Conservation (phyloP, 2,113 vertebrate species). For the Cynoglossus semilaevis region DNA sequence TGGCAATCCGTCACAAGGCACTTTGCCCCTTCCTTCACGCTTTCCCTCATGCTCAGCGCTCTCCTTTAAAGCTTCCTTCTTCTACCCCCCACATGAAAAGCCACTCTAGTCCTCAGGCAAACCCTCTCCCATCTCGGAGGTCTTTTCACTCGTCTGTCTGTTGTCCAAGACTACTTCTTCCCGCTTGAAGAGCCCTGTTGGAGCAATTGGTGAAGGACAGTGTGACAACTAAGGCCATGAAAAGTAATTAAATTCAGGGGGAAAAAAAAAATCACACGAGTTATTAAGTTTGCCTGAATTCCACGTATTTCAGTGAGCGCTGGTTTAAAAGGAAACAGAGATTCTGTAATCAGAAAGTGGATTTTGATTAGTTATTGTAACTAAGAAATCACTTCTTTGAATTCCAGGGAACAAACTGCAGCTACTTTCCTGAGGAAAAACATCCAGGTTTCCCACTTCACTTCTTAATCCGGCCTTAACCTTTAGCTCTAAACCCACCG, state of each 20-base stretch:
- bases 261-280: constrained; percentile 19
- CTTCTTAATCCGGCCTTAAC: constrained; percentile 39
- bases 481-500: constrained; percentile 9
- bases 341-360: neutral
- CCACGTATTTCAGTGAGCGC: neutral
- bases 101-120: constrained; percentile 33
- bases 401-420: constrained; percentile 40
- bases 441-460: constrained; percentile 35
- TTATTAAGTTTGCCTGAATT: constrained; percentile 14
- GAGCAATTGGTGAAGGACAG: constrained; percentile 22
- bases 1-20: constrained; percentile 62
- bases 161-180: constrained; percentile 1
- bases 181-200: constrained; percentile 12
- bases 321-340: constrained; percentile 8
- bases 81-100: constrained; percentile 33
- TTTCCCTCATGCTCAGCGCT: constrained; percentile 7
- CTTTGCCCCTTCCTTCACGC: constrained; percentile 60
- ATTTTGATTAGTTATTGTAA: constrained; percentile 20
- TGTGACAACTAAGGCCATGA: constrained; percentile 31
- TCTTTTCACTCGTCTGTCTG: constrained; percentile 27
- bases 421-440: constrained; percentile 43
- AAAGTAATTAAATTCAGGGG: constrained; percentile 7
- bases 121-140: constrained; percentile 10
- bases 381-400: constrained; percentile 34
- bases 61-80: constrained; percentile 34